Conservation (phyloP, 2,113 vertebrate genomes). For the Catharus minimus region DNA sequence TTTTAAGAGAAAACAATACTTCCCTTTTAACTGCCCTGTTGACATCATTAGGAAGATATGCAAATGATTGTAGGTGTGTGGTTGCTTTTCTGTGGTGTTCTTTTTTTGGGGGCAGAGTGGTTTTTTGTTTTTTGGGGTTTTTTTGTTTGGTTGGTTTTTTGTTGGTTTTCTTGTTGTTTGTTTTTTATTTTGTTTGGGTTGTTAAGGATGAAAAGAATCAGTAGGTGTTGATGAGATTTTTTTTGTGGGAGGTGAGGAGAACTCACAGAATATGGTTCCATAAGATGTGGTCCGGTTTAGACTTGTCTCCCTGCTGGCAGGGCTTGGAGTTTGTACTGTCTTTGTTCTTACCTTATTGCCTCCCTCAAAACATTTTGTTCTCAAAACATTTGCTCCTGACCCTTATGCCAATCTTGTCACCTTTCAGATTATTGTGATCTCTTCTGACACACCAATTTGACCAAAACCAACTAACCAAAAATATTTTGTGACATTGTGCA, state of each 20-base stretch:
- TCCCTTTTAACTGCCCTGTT: neutral
- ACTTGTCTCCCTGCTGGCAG: neutral
- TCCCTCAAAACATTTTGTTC: neutral
- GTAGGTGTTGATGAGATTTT: neutral
- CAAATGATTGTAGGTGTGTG: neutral
- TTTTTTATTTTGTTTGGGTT: neutral
- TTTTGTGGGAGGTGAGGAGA: neutral
- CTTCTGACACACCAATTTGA: neutral
- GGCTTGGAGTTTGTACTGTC: neutral
- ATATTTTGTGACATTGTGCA: neutral
- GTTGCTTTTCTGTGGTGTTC: neutral
- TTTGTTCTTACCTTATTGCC: neutral
- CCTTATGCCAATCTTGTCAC: neutral
- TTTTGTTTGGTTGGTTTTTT: neutral
- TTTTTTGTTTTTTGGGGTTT: too few species aligned
- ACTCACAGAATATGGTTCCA: neutral
- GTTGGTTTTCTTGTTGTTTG: too few species aligned
- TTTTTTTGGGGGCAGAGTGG: too few species aligned
- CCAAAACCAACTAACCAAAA: neutral
- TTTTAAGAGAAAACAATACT: neutral
- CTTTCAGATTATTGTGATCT: neutral
- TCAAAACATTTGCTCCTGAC: neutral
- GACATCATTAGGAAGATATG: neutral
- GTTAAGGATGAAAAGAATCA: neutral
- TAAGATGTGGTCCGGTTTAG: rapidly evolving